Evolutionary conservation across 2,888 invertebrate species (phyloP).

Genomic region (Thysanoteuthis rhombus): DNA sequence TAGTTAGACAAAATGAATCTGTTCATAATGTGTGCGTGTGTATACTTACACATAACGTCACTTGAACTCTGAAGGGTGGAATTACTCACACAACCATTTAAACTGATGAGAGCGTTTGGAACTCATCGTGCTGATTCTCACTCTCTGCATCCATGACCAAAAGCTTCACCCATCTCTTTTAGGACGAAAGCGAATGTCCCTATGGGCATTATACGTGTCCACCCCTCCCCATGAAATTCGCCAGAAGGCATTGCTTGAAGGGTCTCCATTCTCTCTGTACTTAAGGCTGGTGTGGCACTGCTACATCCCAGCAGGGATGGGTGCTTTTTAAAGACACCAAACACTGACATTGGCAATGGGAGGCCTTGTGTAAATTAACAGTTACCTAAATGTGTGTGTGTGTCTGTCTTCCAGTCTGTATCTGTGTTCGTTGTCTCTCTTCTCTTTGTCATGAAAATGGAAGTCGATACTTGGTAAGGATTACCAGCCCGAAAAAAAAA

Average conservation of each 20-base stretch:
- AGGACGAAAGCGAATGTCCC: not conserved
- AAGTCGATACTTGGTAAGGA: not conserved
- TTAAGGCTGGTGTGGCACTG: not conserved
- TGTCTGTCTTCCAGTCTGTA: no score
- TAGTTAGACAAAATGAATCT: no score
- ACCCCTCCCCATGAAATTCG: not conserved
- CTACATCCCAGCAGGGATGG: not conserved
- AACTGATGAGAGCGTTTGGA: no score
- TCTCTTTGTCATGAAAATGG: no score
- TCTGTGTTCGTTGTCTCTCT: not conserved
- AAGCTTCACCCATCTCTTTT: not conserved
- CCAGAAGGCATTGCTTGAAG: not conserved
- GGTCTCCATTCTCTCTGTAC: not conserved
- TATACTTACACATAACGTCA: not conserved
- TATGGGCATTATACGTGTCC: not conserved
- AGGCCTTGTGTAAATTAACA: not conserved
- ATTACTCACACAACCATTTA: not conserved
- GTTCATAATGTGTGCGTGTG: no score
- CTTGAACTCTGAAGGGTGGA: not conserved
- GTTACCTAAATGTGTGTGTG: not conserved
- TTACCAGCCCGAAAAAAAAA: no score
- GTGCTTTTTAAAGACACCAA: not conserved
- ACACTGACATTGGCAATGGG: not conserved
- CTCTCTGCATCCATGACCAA: not conserved
- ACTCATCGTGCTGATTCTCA: not conserved